Percentiles rank a stretch among this genome's conserved stretches.
phyloP scores from a whole-genome alignment of 2,888 invertebrate genomes.

The Ptychoptera contaminata region DNA sequence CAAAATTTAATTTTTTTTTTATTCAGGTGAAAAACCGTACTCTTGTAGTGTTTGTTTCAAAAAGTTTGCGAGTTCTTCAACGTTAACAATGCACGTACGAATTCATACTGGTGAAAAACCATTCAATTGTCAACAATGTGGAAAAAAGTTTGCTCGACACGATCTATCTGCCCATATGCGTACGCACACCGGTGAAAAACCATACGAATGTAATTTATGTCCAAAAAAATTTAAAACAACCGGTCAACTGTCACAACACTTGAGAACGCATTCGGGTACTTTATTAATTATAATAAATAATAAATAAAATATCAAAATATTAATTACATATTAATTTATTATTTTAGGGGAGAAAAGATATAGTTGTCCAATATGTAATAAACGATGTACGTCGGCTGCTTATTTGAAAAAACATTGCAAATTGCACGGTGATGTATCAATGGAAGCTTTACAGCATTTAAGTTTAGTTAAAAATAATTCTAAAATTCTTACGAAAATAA shows the following conservation, averaged over 20 bases:
- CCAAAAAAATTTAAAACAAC: constrained; percentile 26
- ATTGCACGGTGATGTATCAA: background rate
- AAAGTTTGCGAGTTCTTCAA: constrained; percentile 27
- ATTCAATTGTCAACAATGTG: constrained; percentile 25
- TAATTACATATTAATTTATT: too few species aligned
- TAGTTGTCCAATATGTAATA: background rate
- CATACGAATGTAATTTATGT: constrained; percentile 23
- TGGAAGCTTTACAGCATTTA: too few species aligned
- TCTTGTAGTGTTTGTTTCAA: constrained; percentile 23
- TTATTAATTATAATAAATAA: too few species aligned
- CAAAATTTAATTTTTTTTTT: background rate
- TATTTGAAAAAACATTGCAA: constrained; percentile 3
- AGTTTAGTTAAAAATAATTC: too few species aligned
- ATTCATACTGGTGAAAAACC: constrained; percentile 29
- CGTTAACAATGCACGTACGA: constrained; percentile 26
- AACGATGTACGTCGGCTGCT: constrained; percentile 1
- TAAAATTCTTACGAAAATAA: too few species aligned
- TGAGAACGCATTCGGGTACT: constrained; percentile 29
- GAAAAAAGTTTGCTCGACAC: constrained; percentile 16
- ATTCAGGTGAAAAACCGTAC: constrained; percentile 13
- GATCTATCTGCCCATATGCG: constrained; percentile 5
- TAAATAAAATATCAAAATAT: too few species aligned
- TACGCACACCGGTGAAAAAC: constrained; percentile 34
- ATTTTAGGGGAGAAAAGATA: background rate
- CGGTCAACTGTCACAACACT: constrained; percentile 28